phyloP scores from a whole-genome alignment of 2,797 vertebrate species.

The Setipinna tenuifilis region DNA sequence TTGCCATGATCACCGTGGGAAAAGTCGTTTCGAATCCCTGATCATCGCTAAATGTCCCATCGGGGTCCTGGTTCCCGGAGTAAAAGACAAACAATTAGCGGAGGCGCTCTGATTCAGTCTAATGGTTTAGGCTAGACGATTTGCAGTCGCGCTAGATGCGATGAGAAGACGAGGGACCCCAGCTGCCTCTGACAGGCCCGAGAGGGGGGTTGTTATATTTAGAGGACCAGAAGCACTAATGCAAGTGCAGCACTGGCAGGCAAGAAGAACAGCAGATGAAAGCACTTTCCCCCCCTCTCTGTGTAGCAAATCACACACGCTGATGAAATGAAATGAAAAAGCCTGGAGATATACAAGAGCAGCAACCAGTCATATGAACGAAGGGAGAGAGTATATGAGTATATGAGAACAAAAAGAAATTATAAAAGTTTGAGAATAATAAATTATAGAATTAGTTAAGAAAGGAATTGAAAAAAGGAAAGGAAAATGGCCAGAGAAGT shows the following conservation, averaged over 20 bases:
- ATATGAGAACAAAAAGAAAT: not conserved
- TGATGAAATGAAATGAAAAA: not conserved
- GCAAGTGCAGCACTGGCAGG: not conserved
- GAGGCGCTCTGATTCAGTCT: not conserved
- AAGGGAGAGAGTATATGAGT: not conserved
- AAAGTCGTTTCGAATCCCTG: not conserved
- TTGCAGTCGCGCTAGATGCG: too few relatives aligned
- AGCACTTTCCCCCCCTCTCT: not conserved
- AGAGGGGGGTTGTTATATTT: conserved; percentile 32
- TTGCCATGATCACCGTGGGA: conserved; percentile 36
- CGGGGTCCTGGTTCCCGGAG: conserved; percentile 64
- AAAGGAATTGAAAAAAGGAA: not conserved
- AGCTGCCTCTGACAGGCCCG: conserved; percentile 67
- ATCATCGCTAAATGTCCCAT: conserved; percentile 54
- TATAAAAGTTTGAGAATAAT: not conserved
- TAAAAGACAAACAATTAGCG: not conserved
- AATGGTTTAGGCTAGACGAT: not conserved
- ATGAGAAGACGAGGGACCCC: conserved; percentile 42
- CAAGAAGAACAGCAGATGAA: not conserved
- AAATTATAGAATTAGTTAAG: not conserved
- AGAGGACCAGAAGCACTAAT: not conserved
- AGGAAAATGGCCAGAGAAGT: not conserved
- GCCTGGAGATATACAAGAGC: not conserved
- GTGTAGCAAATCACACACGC: not conserved
- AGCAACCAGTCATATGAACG: not conserved